Conservation (phyloP, 2,888 invertebrate genomes). For the Diarsia rubi region DNA sequence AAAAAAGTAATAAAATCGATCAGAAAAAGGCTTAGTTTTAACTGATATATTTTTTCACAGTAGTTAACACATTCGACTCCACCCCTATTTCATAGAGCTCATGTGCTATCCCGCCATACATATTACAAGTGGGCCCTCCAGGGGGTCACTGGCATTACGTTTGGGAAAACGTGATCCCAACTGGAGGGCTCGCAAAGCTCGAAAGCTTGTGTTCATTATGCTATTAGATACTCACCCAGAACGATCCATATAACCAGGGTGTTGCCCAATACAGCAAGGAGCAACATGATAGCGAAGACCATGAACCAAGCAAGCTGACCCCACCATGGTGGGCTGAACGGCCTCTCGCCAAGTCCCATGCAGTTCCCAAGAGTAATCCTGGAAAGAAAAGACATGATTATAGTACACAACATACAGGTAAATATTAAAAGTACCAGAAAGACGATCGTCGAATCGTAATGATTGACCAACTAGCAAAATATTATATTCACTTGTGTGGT, state of each 20-base stretch:
- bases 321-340: conserved; percentile 92
- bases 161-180: too few relatives aligned
- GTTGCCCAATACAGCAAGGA: conserved; percentile 95
- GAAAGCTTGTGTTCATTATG: too few relatives aligned
- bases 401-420: neutral
- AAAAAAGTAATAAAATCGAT: too few relatives aligned
- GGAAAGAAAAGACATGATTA: conserved; percentile 57
- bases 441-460: neutral
- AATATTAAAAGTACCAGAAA: neutral
- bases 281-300: conserved; percentile 94
- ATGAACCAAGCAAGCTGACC: conserved; percentile 93
- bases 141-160: too few relatives aligned
- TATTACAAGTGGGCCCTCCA: too few relatives aligned
- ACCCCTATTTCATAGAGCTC: too few relatives aligned
- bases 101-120: too few relatives aligned
- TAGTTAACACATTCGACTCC: too few relatives aligned
- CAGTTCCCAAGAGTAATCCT: conserved; percentile 92
- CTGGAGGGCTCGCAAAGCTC: too few relatives aligned
- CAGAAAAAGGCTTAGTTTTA: too few relatives aligned
- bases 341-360: conserved; percentile 90
- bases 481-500: neutral
- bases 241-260: conserved; percentile 98
- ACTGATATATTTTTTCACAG: too few relatives aligned
- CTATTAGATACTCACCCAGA: conserved; percentile 92
- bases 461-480: neutral